These are phyloP conservation scores for Dicyrtomina minuta DNA, from an alignment of 2,888 invertebrate genomes.

Conservation along the genomic window DNA sequence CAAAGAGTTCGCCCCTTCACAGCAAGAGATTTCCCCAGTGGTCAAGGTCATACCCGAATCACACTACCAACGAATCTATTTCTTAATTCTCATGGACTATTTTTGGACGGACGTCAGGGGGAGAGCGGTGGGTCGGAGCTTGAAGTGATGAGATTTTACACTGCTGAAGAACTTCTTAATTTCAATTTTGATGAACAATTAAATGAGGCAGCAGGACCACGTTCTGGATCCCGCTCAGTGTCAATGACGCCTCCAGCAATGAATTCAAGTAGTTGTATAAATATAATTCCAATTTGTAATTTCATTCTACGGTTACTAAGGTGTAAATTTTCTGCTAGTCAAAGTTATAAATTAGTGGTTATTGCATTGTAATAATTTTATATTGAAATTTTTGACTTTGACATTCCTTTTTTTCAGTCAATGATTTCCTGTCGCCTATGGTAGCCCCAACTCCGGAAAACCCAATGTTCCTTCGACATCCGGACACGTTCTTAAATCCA, in stretches of 20 bases:
- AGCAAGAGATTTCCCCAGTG: background rate
- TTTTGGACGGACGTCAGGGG: too few species aligned
- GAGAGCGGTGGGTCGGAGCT: background rate
- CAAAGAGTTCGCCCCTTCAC: background rate
- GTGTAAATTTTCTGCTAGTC: too few species aligned
- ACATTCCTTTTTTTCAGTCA: too few species aligned
- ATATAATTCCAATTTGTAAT: too few species aligned
- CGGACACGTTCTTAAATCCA: slow-evolving; percentile 1
- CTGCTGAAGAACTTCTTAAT: slow-evolving; percentile 18
- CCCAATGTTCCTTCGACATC: slow-evolving; percentile 8
- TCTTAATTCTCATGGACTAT: background rate
- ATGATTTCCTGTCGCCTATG: too few species aligned
- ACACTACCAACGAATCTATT: slow-evolving; percentile 4
- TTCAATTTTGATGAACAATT: slow-evolving; percentile 23
- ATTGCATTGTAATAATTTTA: too few species aligned
- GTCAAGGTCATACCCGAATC: background rate
- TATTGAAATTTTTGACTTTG: too few species aligned
- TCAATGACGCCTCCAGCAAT: too few species aligned
- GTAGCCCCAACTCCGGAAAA: background rate
- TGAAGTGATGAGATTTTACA: slow-evolving; percentile 24
- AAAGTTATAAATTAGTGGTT: too few species aligned
- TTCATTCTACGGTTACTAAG: too few species aligned
- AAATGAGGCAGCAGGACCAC: background rate
- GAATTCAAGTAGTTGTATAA: background rate
- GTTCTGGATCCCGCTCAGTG: background rate